Evolutionary conservation across 1,140 invertebrate genomes (phyloP).

Genomic region (Nymphalis io): DNA sequence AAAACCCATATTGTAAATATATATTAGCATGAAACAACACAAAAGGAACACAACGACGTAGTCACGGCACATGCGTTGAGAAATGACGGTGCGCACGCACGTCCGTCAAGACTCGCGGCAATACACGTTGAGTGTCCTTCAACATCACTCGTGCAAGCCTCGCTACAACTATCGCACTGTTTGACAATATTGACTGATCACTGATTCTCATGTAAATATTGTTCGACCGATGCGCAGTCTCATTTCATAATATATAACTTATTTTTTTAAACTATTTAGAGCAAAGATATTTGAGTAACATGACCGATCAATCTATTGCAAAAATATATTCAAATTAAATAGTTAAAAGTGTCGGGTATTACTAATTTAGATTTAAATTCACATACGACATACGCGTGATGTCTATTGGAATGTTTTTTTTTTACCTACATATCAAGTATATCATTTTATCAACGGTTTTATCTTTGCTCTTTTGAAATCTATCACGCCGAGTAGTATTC

Average conservation of each 20-base stretch:
- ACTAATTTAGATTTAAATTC: too few species aligned
- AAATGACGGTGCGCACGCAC: slow-evolving; percentile 35
- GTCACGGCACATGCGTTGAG: slow-evolving; percentile 31
- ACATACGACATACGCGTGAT: too few species aligned
- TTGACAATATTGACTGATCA: slow-evolving; percentile 26
- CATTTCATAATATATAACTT: not conserved
- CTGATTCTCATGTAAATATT: slow-evolving; percentile 10
- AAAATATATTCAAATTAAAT: too few species aligned
- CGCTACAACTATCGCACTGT: slow-evolving; percentile 11
- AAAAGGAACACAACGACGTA: slow-evolving; percentile 22
- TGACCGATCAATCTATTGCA: too few species aligned
- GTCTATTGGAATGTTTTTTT: too few species aligned
- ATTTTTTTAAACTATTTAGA: not conserved
- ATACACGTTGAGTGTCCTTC: slow-evolving; percentile 32
- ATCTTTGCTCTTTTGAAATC: too few species aligned
- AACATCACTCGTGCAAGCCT: slow-evolving; percentile 22
- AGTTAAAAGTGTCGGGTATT: too few species aligned
- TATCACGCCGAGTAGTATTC: too few species aligned
- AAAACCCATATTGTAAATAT: slow-evolving; percentile 28
- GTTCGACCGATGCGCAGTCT: not conserved
- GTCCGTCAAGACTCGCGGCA: slow-evolving; percentile 24
- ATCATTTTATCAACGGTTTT: too few species aligned
- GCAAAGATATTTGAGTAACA: not conserved
- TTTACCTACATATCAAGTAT: too few species aligned
- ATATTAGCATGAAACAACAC: slow-evolving; percentile 24